Evolutionary conservation across 1,140 invertebrate genomes (phyloP), one percentile per base, ranked within the genome.

Genomic region (Fragariocoptes setiger): DNA sequence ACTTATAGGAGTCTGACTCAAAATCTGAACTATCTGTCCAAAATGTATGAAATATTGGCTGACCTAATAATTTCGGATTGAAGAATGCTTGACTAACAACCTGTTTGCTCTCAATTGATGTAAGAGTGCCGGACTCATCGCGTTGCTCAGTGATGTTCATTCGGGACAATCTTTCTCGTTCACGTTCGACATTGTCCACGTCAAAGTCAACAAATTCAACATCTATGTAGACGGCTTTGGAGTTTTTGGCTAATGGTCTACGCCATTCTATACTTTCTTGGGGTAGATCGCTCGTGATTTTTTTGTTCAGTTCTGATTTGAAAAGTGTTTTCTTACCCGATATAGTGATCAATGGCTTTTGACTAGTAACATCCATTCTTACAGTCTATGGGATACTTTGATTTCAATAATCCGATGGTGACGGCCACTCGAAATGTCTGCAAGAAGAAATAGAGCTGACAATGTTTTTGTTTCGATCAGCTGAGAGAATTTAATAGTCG

Each of bases 41-140:
- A 60, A 74, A 94, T 40, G 80, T 80, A 57, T 94, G 80, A 52
- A 94, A 73, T 53, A 88, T 72, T 18, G 80, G 77, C 47, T 76
- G 70, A 46, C 76, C 71, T 37, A 82, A 63, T 19, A 88, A 63
- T 51, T 40, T 39, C 16, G 13, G 15, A 8, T 19, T 38, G 4
- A 13, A 22, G 22, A 31, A 18, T 19, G 18, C n/a, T 25, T 8
- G 18, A 15, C 4, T 18, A 35, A 19, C 19, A 8, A 31, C 25
- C 25, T 31, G 8, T 8, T 8, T n/a, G 8, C n/a, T 31, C 8
- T 8, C n/a, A n/a, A 31, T n/a, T 31, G 25, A 31, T 71, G 68
- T 19, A 76, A 53, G 45, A 71, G 64, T 41, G 19, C 42, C 41
- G 35, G 41, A 19, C 4, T 37, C 42, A 38, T 21, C n/a, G 2